Evolutionary conservation across 2,113 vertebrate genomes (phyloP), one percentile per base, ranked within the genome.

Genomic region (Puma concolor): DNA sequence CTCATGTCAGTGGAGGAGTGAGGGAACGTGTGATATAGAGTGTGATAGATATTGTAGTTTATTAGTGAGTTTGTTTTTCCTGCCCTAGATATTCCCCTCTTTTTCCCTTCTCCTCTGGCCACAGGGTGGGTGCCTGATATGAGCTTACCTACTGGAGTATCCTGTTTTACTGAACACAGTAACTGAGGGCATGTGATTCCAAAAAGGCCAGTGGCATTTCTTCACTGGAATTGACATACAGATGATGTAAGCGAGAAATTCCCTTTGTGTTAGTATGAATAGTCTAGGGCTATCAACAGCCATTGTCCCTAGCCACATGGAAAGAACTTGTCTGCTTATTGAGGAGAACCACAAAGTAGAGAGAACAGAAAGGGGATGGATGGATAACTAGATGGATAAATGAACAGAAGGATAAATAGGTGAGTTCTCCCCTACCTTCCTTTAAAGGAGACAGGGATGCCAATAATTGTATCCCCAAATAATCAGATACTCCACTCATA

Each of bases 91-190:
- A 60, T 23, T 29, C 1, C 29, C 89, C 27, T 91, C 9, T 54
- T 79, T 33, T 87, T 5, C 33, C 64, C 33, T 54, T 92, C 38
- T 87, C 29, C 25, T 88, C 44, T 57, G 14, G 69, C 88, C 25
- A 84, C 4, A 38, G 21, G 36, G 12, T 36, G 11, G 76, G 72
- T 50, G 77, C 7, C 19, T 69, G 17, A 76, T 41, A 36, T 23
- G 10, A 64, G 11, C 19, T 74, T 74, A 80, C n/a, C 54, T 48
- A 23, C n/a, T 15, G 6, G 33, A 79, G 57, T 21, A 44, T 27
- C 19, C 57, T 87, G 13, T 54, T 87, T 92, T 88, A 29, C 54
- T 88, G 50, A 94, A 60, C 14, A 91, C 13, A 50, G 29, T 63
- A 54, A 89, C 74, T 76, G 33, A 92, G 4, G 50, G 67, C 60